Percentiles rank a stretch among this genome's conserved stretches.
Conservation (phyloP, 1,140 invertebrate species). For the Scaptomyza montana region DNA sequence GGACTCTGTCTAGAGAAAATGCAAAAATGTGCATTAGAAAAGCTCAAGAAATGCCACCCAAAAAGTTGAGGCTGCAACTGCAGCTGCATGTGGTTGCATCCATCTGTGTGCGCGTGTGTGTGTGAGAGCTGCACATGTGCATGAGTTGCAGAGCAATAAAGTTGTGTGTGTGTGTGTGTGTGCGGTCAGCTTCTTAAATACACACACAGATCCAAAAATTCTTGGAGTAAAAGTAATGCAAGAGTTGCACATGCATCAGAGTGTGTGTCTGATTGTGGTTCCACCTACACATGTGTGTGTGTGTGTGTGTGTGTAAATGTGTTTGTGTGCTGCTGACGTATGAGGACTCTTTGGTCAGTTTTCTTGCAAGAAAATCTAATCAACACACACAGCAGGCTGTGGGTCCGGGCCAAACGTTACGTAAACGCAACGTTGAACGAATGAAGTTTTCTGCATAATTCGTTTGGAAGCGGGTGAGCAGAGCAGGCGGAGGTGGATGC, state of each 20-base stretch:
- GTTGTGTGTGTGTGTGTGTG: slow-evolving; percentile 14
- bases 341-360: slow-evolving; percentile 77
- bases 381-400: slow-evolving; percentile 60
- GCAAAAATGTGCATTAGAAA: slow-evolving; percentile 81
- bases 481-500: too few relatives aligned
- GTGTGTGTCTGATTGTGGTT: slow-evolving; percentile 49
- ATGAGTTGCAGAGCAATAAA: slow-evolving; percentile 9
- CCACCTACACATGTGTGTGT: slow-evolving; percentile 12
- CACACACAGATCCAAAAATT: slow-evolving; percentile 56
- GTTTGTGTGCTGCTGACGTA: slow-evolving; percentile 57
- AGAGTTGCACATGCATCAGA: slow-evolving; percentile 22
- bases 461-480: slow-evolving; percentile 29
- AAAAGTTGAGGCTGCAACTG: slow-evolving; percentile 62
- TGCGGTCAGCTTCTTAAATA: slow-evolving; percentile 74
- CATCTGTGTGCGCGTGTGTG: slow-evolving; percentile 5
- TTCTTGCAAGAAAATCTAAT: slow-evolving; percentile 82
- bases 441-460: slow-evolving; percentile 75
- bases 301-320: not conserved
- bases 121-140: slow-evolving; percentile 46
- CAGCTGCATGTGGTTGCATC: slow-evolving; percentile 56
- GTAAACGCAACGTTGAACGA: slow-evolving; percentile 69
- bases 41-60: slow-evolving; percentile 73
- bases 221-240: slow-evolving; percentile 68
- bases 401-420: slow-evolving; percentile 50
- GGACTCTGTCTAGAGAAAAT: slow-evolving; percentile 68